Base-by-base conservation (phyloP, 2,888 invertebrate species). In the Venusia cambrica region DNA sequence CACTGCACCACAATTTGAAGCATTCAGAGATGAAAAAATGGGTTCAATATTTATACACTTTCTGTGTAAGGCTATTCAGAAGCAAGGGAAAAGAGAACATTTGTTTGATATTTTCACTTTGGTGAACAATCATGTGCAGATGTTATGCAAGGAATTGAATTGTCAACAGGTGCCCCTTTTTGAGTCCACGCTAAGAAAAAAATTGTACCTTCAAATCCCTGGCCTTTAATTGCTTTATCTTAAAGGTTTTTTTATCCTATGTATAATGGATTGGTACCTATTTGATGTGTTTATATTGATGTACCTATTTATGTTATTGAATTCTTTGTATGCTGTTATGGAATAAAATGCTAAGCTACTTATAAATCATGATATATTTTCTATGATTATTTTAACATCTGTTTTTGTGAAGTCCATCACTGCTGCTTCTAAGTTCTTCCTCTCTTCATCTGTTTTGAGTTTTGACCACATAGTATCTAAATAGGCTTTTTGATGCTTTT, bases 401-500 rank as follows among this genome's bases (percentile, higher is more conserved):
- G 83, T 75, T 58, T 77, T 83, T 4, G 75, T 75, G 35, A 84
- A 84, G 50, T 88, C 76, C 73, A 84, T 74, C 0, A 87, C 75
- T 17, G 84, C 84, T 12, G 57, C 60, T 69, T 87, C 88, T 21
- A 94, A 74, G 28, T 81, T 80, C 49, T 85, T 83, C 35, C 89
- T 89, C 54, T 93, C 91, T 42, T 89, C 88, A 13, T 92, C 90
- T 16, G 89, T 91, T 48, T 87, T 89, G 14, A 93, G 73, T 47
- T 76, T 79, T 0, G 80, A 76, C 89, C 92, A 92, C 68, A 89
- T 87, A 26, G 87, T 80, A 59, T 93, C 90, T 33, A 93, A 79
- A 60, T 90, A 91, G 28, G 81, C 74, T 54, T 89, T 88, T 56
- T 94, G 94, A 68, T 93, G 90, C 40, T 87, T 89, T 59, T 91